Evolutionary conservation across 2,113 vertebrate genomes (phyloP).

Genomic region (Loxodonta africana): DNA sequence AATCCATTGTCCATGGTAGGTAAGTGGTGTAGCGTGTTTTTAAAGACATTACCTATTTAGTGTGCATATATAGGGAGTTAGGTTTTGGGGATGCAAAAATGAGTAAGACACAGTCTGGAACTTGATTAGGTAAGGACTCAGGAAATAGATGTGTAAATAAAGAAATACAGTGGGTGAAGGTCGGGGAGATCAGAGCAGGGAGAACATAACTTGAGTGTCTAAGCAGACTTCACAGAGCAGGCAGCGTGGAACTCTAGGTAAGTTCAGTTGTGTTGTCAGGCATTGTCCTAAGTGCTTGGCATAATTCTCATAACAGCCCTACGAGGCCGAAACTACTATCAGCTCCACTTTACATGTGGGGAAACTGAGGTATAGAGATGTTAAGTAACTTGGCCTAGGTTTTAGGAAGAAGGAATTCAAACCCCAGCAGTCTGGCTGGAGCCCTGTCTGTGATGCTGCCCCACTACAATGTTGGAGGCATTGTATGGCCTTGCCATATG

Average conservation of each 20-base stretch:
- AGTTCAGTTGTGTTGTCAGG: neutral
- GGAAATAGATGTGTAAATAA: fast-evolving
- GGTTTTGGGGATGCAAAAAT: neutral
- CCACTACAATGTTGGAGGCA: neutral
- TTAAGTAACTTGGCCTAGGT: neutral
- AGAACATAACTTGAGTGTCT: fast-evolving
- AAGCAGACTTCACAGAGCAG: neutral
- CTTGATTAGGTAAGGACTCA: neutral
- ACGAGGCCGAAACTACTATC: neutral
- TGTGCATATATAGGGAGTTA: neutral
- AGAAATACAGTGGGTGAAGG: neutral
- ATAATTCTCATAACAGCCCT: neutral
- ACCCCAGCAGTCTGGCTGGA: neutral
- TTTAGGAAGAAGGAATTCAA: neutral
- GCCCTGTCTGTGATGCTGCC: fast-evolving
- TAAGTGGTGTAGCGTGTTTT: neutral
- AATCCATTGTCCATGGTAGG: fast-evolving
- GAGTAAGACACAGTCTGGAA: neutral
- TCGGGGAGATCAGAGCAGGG: neutral
- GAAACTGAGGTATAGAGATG: neutral
- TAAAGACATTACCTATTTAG: neutral
- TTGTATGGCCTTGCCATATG: neutral
- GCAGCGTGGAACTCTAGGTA: neutral
- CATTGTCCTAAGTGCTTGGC: neutral
- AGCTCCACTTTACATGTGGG: neutral